A percentile compares a stretch with the other conserved stretches of the same genome.
Evolutionary conservation across 2,113 vertebrate species (phyloP).

Genomic region (Serinus canaria): DNA sequence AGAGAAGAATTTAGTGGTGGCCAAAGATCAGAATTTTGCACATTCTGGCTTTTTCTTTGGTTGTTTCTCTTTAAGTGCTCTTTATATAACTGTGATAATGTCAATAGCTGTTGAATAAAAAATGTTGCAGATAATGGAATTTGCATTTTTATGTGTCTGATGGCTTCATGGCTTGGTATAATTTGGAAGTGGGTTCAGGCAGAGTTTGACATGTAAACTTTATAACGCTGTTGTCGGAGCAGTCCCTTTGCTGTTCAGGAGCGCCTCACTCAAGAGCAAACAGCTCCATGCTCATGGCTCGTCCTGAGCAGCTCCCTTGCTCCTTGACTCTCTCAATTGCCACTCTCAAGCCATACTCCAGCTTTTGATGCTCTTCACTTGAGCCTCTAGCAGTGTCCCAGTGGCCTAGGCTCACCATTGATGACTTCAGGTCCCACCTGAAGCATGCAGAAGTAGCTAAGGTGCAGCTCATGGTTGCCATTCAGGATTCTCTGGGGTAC

Average conservation of each 20-base stretch:
- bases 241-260: rapidly evolving
- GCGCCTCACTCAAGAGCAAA: neutral
- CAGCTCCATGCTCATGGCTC: rapidly evolving
- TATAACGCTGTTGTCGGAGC: rapidly evolving
- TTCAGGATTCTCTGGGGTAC: neutral
- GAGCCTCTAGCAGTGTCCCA: rapidly evolving
- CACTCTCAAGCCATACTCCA: neutral
- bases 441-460: neutral
- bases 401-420: rapidly evolving
- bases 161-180: neutral
- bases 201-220: neutral
- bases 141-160: neutral
- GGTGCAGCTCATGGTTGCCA: neutral
- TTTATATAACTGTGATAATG: neutral
- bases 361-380: neutral
- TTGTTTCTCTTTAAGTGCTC: neutral
- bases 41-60: neutral
- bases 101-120: neutral
- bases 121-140: neutral
- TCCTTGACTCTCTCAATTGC: neutral
- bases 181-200: neutral
- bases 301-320: neutral
- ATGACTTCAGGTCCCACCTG: neutral
- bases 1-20: neutral
- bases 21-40: neutral